Evolutionary conservation across 2,113 vertebrate genomes (phyloP), one percentile per base, ranked within the genome.

Genomic region (Pterocles orientalis): DNA sequence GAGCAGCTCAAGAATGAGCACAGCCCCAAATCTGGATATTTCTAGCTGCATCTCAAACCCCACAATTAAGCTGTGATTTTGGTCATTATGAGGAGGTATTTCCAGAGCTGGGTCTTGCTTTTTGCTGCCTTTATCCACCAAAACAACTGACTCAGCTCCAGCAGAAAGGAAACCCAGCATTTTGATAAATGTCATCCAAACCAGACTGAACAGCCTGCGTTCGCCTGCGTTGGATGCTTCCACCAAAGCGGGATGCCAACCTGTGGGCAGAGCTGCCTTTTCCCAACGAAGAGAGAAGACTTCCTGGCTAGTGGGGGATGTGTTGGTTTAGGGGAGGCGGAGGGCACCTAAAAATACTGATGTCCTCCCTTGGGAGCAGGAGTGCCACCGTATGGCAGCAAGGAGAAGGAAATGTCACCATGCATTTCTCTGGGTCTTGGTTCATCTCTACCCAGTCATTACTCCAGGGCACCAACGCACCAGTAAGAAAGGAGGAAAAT

Each of bases 41-140:
- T 88, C 85, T 39, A 96, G 88, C 85, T 96, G 79, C 82, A 93
- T 64, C 54, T 88, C 57, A 86, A 96, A 96, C 79, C 95, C 95
- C 88, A 92, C 94, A 96, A 96, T 93, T 95, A 96, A 86, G 48
- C 87, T 61, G 94, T 86, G 95, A 95, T 93, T 97, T 95, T 86
- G 61, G 93, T 78, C 76, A 36, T 93, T 75, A 90, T 36, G 77
- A 96, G 34, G 80, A 96, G 43, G 18, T 84, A 96, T 96, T 96
- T 97, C 88, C 60, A 95, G 94, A 94, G 60, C 71, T 92, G 68
- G 14, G 6, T 90, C 92, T 96, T 90, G 90, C 57, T 19, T 4
- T 77, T 91, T 1, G 2, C 82, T 86, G 87, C 58, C 83, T 95
- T 78, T 61, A 43, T 69, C 69, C 83, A 64, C 60, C 53, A 79